These are phyloP conservation scores for Molanna angustata DNA, from an alignment of 2,888 invertebrate genomes.

Conservation along the genomic window DNA sequence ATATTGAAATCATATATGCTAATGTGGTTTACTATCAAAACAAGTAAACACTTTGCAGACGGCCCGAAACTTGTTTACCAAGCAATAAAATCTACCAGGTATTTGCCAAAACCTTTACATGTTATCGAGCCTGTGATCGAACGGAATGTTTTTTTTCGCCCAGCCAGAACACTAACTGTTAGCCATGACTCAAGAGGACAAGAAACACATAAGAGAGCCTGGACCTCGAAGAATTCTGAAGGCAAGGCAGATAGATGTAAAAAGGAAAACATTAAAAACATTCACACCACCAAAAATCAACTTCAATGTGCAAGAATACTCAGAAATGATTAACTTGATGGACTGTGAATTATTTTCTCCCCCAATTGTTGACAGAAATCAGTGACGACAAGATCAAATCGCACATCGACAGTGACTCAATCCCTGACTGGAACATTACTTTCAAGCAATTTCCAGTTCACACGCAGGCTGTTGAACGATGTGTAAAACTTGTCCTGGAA, in stretches of 20 bases:
- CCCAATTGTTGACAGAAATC: too few species aligned
- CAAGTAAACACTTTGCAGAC: neutral
- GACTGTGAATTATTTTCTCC: too few species aligned
- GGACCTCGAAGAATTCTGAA: too few species aligned
- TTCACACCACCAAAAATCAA: too few species aligned
- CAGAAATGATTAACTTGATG: too few species aligned
- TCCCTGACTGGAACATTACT: neutral
- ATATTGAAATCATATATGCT: neutral
- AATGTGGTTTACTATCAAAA: neutral
- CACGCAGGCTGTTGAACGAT: slow-evolving; percentile 14
- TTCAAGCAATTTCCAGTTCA: neutral
- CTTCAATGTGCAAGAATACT: too few species aligned
- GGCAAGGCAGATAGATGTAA: too few species aligned
- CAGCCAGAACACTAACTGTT: slow-evolving; percentile 10
- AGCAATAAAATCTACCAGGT: neutral
- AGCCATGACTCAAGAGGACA: slow-evolving; percentile 11
- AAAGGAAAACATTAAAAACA: too few species aligned
- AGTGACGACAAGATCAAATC: neutral
- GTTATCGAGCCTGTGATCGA: slow-evolving; percentile 8
- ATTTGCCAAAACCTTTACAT: neutral
- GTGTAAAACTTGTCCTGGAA: slow-evolving; percentile 23
- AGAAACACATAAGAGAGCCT: too few species aligned
- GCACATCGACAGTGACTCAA: slow-evolving; percentile 3
- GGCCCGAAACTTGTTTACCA: neutral
- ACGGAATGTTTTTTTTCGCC: slow-evolving; percentile 10